phyloP scores from a whole-genome alignment of 2,888 invertebrate species.

The Achlya flavicornis region DNA sequence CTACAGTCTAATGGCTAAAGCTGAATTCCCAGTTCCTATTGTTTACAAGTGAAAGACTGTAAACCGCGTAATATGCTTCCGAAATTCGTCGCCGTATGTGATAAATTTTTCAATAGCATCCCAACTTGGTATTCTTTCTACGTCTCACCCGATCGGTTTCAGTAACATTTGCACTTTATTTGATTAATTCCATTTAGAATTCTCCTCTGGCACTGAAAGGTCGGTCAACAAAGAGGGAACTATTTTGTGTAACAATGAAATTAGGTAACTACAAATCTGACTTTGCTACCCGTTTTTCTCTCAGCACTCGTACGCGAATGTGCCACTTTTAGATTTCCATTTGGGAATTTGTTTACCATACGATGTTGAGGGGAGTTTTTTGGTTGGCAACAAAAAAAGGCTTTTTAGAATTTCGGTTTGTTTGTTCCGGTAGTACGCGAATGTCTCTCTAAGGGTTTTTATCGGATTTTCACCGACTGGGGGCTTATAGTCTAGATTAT shows the following conservation, averaged over 20 bases:
- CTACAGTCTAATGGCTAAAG: no score
- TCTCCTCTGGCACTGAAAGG: neutral
- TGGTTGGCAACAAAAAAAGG: neutral
- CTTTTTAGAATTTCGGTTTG: constrained; percentile 7
- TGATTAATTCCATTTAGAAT: constrained; percentile 10
- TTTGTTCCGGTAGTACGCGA: neutral
- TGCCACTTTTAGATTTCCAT: constrained; percentile 5
- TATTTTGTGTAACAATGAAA: neutral
- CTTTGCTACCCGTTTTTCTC: neutral
- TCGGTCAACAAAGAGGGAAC: constrained; percentile 3
- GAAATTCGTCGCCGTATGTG: neutral
- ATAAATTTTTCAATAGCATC: constrained; percentile 3
- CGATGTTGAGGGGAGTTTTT: neutral
- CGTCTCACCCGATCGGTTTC: constrained; percentile 5
- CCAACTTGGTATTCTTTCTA: constrained; percentile 9
- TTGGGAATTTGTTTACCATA: constrained; percentile 7
- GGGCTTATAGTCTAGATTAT: neutral
- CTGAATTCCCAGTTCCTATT: neutral
- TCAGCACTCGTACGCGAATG: neutral
- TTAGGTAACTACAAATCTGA: constrained; percentile 8
- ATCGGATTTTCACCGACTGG: neutral
- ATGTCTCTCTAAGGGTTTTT: neutral
- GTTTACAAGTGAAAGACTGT: neutral
- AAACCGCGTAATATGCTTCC: constrained; percentile 4
- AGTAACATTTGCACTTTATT: constrained; percentile 13